Conservation (phyloP, 2,888 invertebrate species). For the Sipha maydis region DNA sequence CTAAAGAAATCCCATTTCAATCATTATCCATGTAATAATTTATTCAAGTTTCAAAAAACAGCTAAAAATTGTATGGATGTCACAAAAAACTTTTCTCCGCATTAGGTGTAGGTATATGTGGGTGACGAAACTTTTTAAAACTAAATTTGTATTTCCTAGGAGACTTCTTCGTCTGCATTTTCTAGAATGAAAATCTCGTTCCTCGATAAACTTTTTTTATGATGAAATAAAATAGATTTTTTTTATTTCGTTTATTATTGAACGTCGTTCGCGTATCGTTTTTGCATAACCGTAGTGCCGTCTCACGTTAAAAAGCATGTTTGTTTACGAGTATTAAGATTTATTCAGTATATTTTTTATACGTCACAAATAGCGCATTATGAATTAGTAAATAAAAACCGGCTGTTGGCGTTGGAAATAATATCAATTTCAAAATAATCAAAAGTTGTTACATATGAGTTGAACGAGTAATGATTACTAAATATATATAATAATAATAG, state of each 20-base stretch:
- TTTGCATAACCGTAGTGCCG: conserved; percentile 51
- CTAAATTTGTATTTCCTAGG: conserved; percentile 37
- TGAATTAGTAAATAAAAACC: conserved; percentile 20
- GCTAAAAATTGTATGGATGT: conserved; percentile 41
- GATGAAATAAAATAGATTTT: conserved; percentile 32
- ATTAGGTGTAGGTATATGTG: neutral
- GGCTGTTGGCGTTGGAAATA: neutral
- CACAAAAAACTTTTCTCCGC: conserved; percentile 29
- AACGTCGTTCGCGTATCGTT: conserved; percentile 34
- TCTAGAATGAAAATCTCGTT: conserved; percentile 11
- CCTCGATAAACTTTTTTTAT: conserved; percentile 37
- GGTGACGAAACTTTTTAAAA: conserved; percentile 40
- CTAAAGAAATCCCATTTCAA: conserved; percentile 24
- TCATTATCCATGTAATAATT: conserved; percentile 10
- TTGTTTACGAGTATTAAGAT: neutral
- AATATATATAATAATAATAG: no score
- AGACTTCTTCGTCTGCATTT: conserved; percentile 39
- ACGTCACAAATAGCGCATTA: neutral
- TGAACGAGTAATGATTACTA: no score
- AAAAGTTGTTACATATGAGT: conserved; percentile 3
- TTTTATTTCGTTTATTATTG: conserved; percentile 9
- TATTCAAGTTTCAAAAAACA: neutral
- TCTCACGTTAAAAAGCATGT: conserved; percentile 4
- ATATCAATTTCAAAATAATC: conserved; percentile 13
- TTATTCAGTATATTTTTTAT: neutral